Conservation (phyloP, 2,888 invertebrate genomes). For the Axea sp. region DNA sequence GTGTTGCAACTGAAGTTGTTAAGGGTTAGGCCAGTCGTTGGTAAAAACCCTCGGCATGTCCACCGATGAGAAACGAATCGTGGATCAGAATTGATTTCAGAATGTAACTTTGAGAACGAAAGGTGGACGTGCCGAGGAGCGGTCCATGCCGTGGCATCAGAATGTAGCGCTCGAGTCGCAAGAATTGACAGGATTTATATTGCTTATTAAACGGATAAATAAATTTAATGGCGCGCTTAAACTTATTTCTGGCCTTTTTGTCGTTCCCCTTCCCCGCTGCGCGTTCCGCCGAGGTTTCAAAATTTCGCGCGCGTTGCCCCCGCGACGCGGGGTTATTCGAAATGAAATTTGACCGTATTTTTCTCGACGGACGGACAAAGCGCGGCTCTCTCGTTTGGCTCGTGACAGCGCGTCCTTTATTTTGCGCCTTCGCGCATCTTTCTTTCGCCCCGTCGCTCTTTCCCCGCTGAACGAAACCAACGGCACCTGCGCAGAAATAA, state of each 20-base stretch:
- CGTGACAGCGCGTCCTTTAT: conserved; percentile 26
- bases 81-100: conserved; percentile 72
- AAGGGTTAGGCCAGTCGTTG: too few species aligned
- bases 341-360: too few species aligned
- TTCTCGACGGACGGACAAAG: too few species aligned
- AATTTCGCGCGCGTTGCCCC: too few species aligned
- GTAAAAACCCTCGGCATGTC: too few species aligned
- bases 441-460: too few species aligned
- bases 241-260: conserved; percentile 57
- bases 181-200: conserved; percentile 77
- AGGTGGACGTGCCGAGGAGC: conserved; percentile 49
- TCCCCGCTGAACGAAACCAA: conserved; percentile 58
- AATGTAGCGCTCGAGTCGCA: conserved; percentile 63
- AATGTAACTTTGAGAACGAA: conserved; percentile 67
- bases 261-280: too few species aligned
- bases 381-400: conserved; percentile 37
- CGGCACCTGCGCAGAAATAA: conserved; percentile 61
- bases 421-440: neutral
- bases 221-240: conserved; percentile 68
- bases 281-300: too few species aligned
- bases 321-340: too few species aligned
- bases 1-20: too few species aligned
- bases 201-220: conserved; percentile 78
- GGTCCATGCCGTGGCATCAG: conserved; percentile 55
- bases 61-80: too few species aligned